A percentile compares a stretch with the other conserved stretches of the same genome.
Evolutionary conservation across 2,888 invertebrate genomes (phyloP).

Genomic region (Drosophila fungiperda): DNA sequence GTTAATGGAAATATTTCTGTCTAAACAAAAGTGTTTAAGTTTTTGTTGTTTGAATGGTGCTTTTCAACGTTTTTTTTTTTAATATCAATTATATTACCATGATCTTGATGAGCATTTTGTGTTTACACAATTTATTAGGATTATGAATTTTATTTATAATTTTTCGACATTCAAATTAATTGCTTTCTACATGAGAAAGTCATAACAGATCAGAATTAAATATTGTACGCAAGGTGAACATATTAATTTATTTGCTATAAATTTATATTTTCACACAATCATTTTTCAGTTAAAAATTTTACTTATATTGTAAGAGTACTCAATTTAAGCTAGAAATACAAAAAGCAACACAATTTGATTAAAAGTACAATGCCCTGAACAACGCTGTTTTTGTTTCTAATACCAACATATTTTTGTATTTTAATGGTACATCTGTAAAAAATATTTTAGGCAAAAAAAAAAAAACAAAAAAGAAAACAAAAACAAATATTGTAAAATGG

Average conservation of each 20-base stretch:
- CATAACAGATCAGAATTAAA: neutral
- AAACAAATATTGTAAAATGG: constrained; percentile 10
- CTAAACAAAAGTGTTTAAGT: constrained; percentile 45
- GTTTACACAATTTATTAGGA: constrained; percentile 45
- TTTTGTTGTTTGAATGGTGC: constrained; percentile 13
- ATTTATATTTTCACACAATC: neutral
- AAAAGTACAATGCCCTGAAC: neutral
- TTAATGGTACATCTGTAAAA: constrained; percentile 7
- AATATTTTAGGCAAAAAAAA: neutral
- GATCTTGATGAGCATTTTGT: constrained; percentile 10
- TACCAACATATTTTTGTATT: neutral
- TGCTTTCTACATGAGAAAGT: neutral
- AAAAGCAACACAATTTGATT: neutral
- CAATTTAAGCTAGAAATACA: neutral
- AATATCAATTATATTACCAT: constrained; percentile 20
- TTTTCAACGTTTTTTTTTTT: constrained; percentile 5
- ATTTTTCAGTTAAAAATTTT: neutral
- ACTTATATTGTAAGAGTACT: neutral
- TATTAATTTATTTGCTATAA: neutral
- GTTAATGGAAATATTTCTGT: constrained; percentile 18
- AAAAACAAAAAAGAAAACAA: neutral
- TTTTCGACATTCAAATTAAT: constrained; percentile 1
- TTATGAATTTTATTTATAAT: neutral
- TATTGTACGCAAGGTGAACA: neutral
- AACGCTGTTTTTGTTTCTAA: neutral